Evolutionary conservation across 2,113 vertebrate genomes (phyloP).

Genomic region (Heloderma charlesbogerti): DNA sequence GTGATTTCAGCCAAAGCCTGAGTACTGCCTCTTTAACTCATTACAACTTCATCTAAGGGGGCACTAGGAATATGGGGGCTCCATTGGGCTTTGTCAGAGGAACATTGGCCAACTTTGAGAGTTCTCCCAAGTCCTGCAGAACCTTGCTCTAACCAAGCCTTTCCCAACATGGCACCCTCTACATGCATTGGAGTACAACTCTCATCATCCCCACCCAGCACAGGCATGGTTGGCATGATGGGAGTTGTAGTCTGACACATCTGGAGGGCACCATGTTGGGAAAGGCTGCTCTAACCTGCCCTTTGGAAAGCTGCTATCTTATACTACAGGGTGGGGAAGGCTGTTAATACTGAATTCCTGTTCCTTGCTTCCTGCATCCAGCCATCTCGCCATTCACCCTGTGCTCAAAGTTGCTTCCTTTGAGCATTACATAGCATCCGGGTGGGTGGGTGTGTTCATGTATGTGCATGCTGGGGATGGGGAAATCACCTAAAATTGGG

Average conservation of each 20-base stretch:
- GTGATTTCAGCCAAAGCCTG: not conserved
- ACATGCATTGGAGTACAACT: not conserved
- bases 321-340: no score
- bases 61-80: not conserved
- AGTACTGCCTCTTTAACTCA: slow-evolving; percentile 1
- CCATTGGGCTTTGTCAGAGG: not conserved
- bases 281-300: not conserved
- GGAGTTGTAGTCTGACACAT: not conserved
- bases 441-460: not conserved
- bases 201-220: not conserved
- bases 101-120: not conserved
- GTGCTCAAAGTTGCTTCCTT: not conserved
- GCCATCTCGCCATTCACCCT: not conserved
- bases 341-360: not conserved
- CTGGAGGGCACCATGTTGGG: not conserved
- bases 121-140: not conserved
- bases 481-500: not conserved
- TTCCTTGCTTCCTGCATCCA: not conserved
- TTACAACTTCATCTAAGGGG: not conserved
- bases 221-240: not conserved
- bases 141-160: not conserved
- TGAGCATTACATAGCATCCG: not conserved
- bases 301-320: not conserved
- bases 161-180: not conserved
- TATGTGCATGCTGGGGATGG: not conserved